Evolutionary conservation across 2,113 vertebrate species (phyloP).

Genomic region (Lichenostomus cassidix): DNA sequence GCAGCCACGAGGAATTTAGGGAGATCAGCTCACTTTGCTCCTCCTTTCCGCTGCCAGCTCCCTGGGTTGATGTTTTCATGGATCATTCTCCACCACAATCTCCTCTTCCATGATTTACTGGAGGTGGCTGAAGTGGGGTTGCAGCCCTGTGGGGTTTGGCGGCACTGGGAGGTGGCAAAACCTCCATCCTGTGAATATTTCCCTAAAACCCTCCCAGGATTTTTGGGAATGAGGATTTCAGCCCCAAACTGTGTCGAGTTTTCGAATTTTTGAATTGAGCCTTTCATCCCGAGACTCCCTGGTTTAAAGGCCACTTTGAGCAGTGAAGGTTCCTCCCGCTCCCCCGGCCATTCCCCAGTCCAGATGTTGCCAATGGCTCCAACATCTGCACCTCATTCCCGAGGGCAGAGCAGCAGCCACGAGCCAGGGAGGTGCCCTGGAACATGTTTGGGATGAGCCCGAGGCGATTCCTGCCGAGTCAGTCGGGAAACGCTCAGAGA

Average conservation of each 20-base stretch:
- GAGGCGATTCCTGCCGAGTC: background rate
- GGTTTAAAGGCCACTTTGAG: background rate
- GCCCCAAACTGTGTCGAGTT: background rate
- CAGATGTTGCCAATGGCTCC: background rate
- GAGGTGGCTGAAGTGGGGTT: background rate
- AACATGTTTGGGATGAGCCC: rapidly evolving
- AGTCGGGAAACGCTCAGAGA: background rate
- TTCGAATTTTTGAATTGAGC: too few relatives aligned
- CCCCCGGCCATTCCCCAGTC: background rate
- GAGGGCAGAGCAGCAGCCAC: background rate
- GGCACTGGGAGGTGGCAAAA: background rate
- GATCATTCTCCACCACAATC: background rate
- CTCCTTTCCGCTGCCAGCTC: background rate
- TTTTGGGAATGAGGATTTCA: background rate
- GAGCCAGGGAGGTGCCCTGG: background rate
- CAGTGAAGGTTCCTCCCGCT: background rate
- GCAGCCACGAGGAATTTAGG: background rate
- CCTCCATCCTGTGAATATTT: rapidly evolving
- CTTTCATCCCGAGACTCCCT: background rate
- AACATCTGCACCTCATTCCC: background rate
- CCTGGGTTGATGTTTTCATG: background rate
- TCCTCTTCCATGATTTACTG: background rate
- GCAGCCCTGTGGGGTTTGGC: background rate
- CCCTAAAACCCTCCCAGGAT: background rate
- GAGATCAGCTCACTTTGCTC: background rate